A percentile compares a stretch with the other conserved stretches of the same genome.
Evolutionary conservation across 1,140 invertebrate species (phyloP).

Genomic region (Tachypleus tridentatus): DNA sequence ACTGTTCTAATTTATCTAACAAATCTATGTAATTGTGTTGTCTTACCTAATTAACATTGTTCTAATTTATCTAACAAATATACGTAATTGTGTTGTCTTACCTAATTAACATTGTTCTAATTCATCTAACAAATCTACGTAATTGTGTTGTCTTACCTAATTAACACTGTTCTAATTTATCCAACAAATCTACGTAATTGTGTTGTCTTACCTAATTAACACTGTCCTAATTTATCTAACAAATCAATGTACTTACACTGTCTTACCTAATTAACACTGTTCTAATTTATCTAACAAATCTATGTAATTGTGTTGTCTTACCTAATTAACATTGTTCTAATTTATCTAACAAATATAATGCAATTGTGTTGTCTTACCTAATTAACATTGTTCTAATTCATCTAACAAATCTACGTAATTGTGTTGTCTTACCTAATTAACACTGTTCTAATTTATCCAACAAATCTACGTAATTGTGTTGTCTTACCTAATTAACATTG

Average conservation of each 20-base stretch:
- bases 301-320: neutral
- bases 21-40: too few relatives aligned
- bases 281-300: too few relatives aligned
- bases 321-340: neutral
- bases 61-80: conserved; percentile 28
- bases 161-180: too few relatives aligned
- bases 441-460: conserved; percentile 30
- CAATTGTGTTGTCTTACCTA: neutral
- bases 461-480: too few relatives aligned
- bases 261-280: conserved; percentile 48
- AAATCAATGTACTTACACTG: neutral
- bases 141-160: too few relatives aligned
- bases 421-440: conserved; percentile 43
- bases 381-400: neutral
- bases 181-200: too few relatives aligned
- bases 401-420: neutral
- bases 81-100: conserved; percentile 23
- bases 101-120: conserved; percentile 46
- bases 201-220: too few relatives aligned
- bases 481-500: too few relatives aligned
- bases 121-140: too few relatives aligned
- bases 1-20: too few relatives aligned
- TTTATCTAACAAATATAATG: neutral
- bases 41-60: conserved; percentile 31
- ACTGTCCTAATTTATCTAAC: too few relatives aligned